Conservation (phyloP, 2,888 invertebrate genomes). For the Pachydiplax longipennis region DNA sequence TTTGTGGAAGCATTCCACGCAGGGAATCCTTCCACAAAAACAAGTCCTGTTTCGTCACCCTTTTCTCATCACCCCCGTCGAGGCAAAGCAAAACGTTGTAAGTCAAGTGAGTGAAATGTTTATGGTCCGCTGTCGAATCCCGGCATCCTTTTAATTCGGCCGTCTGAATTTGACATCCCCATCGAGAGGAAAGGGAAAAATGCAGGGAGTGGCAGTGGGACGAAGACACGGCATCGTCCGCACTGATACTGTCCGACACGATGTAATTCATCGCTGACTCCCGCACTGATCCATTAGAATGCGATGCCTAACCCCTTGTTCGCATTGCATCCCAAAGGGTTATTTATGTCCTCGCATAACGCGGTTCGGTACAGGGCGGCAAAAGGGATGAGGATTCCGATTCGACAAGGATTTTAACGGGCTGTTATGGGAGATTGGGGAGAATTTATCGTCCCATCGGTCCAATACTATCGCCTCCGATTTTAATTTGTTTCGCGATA, state of each 20-base stretch:
- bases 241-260: slow-evolving; percentile 30
- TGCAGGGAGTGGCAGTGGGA: neutral
- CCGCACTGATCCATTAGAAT: neutral
- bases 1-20: too few relatives aligned
- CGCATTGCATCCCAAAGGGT: neutral
- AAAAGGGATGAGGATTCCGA: neutral
- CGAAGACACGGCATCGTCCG: slow-evolving; percentile 2
- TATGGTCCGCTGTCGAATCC: slow-evolving; percentile 20
- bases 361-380: neutral
- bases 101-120: slow-evolving; percentile 22
- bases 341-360: neutral
- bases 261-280: slow-evolving; percentile 31
- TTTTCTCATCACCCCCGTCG: neutral
- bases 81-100: neutral
- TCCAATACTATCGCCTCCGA: neutral
- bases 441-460: neutral
- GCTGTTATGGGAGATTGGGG: neutral
- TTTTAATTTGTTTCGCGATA: neutral
- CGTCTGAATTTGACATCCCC: neutral
- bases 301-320: neutral
- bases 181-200: neutral
- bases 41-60: too few relatives aligned
- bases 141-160: neutral
- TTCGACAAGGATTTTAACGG: neutral
- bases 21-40: too few relatives aligned